A percentile compares a stretch with the other conserved stretches of the same genome.
These are phyloP conservation scores for Fregetta grallaria DNA, from an alignment of 2,113 vertebrate genomes.

Conservation along the genomic window DNA sequence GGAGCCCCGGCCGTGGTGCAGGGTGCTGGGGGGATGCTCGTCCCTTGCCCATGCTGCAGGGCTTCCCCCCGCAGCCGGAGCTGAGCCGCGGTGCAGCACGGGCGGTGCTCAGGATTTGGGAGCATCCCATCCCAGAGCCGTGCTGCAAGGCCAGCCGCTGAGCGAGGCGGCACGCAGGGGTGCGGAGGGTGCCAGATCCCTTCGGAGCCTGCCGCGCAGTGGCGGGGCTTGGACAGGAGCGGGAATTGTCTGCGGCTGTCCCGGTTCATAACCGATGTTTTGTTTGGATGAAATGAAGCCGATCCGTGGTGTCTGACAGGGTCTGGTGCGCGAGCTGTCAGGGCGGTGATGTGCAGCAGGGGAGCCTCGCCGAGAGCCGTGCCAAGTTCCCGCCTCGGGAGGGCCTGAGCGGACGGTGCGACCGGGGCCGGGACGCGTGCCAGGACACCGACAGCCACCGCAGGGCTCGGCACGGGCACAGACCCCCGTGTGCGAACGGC, in stretches of 20 bases:
- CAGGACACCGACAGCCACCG: neutral
- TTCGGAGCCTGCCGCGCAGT: neutral
- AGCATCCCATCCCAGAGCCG: neutral
- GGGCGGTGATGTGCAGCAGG: neutral
- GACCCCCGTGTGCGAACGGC: fast-evolving
- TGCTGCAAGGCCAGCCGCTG: neutral
- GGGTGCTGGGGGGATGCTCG: neutral
- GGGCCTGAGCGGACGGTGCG: neutral
- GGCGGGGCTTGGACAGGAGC: neutral
- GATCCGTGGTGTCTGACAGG: neutral
- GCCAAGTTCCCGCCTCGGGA: neutral
- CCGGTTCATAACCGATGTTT: neutral
- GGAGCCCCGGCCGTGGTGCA: fast-evolving
- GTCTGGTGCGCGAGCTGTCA: neutral
- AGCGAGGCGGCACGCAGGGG: no score
- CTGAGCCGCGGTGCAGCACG: fast-evolving
- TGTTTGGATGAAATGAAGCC: neutral
- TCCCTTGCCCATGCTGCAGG: neutral
- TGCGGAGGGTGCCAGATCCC: neutral
- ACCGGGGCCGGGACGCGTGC: neutral
- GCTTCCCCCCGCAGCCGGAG: neutral
- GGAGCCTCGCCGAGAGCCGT: neutral
- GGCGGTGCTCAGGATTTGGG: neutral
- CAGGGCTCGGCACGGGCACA: neutral
- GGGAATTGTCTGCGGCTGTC: neutral